phyloP scores from a whole-genome alignment of 2,888 invertebrate genomes.

The Cosmia pyralina region DNA sequence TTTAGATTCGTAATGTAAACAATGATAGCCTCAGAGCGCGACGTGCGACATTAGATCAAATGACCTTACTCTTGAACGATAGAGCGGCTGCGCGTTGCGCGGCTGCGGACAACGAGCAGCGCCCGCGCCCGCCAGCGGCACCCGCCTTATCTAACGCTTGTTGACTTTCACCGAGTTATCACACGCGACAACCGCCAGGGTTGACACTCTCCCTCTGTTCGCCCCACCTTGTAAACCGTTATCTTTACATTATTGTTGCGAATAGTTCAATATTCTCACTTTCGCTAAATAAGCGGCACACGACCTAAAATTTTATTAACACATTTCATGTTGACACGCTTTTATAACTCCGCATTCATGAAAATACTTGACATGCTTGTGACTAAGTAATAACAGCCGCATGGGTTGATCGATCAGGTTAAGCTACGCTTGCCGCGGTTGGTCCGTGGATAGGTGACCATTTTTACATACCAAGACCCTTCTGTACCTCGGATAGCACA shows the following conservation, averaged over 20 bases:
- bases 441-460: no score
- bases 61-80: conserved; percentile 90
- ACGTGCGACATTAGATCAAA: conserved; percentile 72
- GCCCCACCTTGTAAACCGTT: conserved; percentile 7
- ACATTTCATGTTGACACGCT: conserved; percentile 39
- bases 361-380: conserved; percentile 30
- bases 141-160: conserved; percentile 80
- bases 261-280: conserved; percentile 40
- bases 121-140: conserved; percentile 63
- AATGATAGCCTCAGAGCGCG: conserved; percentile 61
- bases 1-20: conserved; percentile 36
- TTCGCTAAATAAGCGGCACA: conserved; percentile 42
- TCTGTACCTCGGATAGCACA: no score
- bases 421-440: no score
- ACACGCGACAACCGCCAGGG: conserved; percentile 57
- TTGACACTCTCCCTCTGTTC: conserved; percentile 35
- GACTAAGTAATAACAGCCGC: no score
- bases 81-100: conserved; percentile 67
- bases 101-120: conserved; percentile 66
- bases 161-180: conserved; percentile 77
- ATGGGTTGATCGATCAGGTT: no score
- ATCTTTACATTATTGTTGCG: conserved; percentile 8
- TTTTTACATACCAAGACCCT: no score
- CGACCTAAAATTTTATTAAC: conserved; percentile 29
- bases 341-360: conserved; percentile 38